Percentiles rank a stretch among this genome's conserved stretches.
phyloP scores from a whole-genome alignment of 1,140 invertebrate species.

The Microplitis demolitor region DNA sequence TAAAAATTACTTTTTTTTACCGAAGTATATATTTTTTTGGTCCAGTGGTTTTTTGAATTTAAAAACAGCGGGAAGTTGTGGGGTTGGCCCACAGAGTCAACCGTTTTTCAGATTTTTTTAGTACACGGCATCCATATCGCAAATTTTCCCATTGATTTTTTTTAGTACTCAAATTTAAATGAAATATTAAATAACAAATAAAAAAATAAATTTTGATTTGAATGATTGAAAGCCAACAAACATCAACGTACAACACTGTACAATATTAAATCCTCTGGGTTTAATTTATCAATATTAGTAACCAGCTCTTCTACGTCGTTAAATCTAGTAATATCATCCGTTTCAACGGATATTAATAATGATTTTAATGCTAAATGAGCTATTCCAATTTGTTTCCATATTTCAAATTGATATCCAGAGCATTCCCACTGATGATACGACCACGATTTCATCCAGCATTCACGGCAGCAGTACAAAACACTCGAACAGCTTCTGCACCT shows the following conservation, averaged over 20 bases:
- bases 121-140: too few relatives aligned
- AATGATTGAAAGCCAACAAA: conserved; percentile 26
- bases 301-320: conserved; percentile 54
- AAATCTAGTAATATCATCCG: conserved; percentile 46
- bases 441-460: conserved; percentile 68
- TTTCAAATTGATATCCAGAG: conserved; percentile 64
- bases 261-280: conserved; percentile 53
- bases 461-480: conserved; percentile 69
- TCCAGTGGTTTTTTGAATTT: too few relatives aligned
- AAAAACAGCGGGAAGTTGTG: too few relatives aligned
- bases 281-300: conserved; percentile 56
- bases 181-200: neutral
- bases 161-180: neutral
- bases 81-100: too few relatives aligned
- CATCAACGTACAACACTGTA: conserved; percentile 54
- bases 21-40: too few relatives aligned
- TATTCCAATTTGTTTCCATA: conserved; percentile 74
- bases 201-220: too few relatives aligned
- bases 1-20: too few relatives aligned
- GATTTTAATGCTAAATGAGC: conserved; percentile 76
- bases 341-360: conserved; percentile 59
- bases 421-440: conserved; percentile 79
- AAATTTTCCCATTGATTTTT: too few relatives aligned
- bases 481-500: conserved; percentile 71
- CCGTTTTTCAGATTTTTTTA: too few relatives aligned